Base-by-base conservation (phyloP, 2,113 vertebrate genomes). In the Bubalus kerabau region DNA sequence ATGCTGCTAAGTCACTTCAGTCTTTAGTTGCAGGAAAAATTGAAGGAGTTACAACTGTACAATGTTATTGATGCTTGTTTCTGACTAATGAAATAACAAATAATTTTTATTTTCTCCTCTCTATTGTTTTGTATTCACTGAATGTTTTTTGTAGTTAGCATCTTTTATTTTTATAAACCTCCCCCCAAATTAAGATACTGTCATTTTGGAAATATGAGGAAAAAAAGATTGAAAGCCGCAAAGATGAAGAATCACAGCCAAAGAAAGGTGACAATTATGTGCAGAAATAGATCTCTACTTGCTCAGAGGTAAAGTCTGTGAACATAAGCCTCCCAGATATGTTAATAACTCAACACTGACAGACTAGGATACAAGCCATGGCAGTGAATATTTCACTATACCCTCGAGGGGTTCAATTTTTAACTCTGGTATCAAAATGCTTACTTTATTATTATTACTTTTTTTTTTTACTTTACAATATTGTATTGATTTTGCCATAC, bases 231-330 rank as follows among this genome's bases (percentile, higher is more conserved):
- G 19, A 92, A 92, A 90, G 2, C 6, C 85, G 57, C 62, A 94
- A 97, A 91, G n/a, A 91, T 17, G 16, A 94, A 89, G 71, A 96
- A 81, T 81, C 32, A 93, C 9, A 95, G 56, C 21, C 74, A 80
- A 93, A 93, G 21, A 94, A 93, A 74, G 93, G 46, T 81, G 36
- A 91, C 16, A 97, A 30, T 32, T 48, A 32, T 21, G 11, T 60
- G 28, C 88, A 50, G 36, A 85, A 93, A 76, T 12, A 71, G 40
- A 85, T 78, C 21, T 43, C 64, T 88, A 28, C 7, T 50, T 78
- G 30, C 36, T 21, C 26, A 83, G 56, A 54, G 19, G 13, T 62
- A 78, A 96, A 88, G 48, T 30, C 40, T 40, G 5, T 60, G 36
- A 64, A 93, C 32, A 24, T 0, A 71, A n/a, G 43, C 36, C 9